These are phyloP conservation scores for Chymomyza amoena DNA, from an alignment of 2,888 invertebrate genomes.

Conservation along the genomic window DNA sequence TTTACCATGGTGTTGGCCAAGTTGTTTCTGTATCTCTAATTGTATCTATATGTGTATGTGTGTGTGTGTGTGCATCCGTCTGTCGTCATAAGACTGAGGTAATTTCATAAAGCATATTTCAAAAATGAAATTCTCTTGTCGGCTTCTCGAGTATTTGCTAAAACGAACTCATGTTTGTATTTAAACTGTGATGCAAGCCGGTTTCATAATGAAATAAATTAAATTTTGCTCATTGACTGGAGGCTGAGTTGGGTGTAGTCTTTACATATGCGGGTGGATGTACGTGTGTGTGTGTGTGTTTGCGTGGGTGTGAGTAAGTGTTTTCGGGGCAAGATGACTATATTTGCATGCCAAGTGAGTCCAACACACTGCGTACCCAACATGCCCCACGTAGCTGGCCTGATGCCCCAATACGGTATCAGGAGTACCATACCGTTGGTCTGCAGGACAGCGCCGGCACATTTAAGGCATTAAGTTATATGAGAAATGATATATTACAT, in stretches of 20 bases:
- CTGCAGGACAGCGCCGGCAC: not conserved
- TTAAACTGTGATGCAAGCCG: slow-evolving; percentile 24
- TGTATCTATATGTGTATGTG: slow-evolving; percentile 19
- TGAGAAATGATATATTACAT: slow-evolving; percentile 65
- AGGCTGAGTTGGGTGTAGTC: slow-evolving; percentile 6
- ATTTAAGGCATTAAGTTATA: slow-evolving; percentile 64
- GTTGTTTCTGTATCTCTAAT: slow-evolving; percentile 11
- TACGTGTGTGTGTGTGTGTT: not conserved
- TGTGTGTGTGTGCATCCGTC: slow-evolving; percentile 27
- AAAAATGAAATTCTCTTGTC: slow-evolving; percentile 68
- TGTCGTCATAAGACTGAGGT: slow-evolving; percentile 62
- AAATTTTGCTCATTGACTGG: slow-evolving; percentile 70
- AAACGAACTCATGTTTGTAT: slow-evolving; percentile 46
- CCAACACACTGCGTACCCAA: not conserved
- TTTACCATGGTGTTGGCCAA: slow-evolving; percentile 38
- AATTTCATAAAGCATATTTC: slow-evolving; percentile 69
- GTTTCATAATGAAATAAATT: slow-evolving; percentile 69
- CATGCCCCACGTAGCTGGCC: not conserved
- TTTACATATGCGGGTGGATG: not conserved
- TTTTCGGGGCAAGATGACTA: not conserved
- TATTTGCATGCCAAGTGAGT: slow-evolving; percentile 31
- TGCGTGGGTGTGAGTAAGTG: not conserved
- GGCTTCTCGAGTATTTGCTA: slow-evolving; percentile 54
- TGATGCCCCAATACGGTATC: not conserved
- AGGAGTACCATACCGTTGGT: not conserved